Evolutionary conservation across 2,888 invertebrate genomes (phyloP), one percentile per base, ranked within the genome.

Genomic region (Calameuta pallipes): DNA sequence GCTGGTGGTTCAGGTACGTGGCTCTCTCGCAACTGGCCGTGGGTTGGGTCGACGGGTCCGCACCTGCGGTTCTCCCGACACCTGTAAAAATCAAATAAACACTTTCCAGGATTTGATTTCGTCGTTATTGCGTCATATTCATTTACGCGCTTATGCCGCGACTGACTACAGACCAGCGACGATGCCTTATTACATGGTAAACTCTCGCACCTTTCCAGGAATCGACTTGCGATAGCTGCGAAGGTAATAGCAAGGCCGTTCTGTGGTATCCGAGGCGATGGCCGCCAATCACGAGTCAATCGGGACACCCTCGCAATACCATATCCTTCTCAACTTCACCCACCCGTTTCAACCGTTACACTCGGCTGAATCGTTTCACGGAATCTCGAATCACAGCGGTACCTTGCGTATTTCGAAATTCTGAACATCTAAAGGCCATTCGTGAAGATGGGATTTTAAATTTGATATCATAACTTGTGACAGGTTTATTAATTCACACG

Each of bases 41-140:
- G 74, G 35, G 74, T 37, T 74, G 34, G 35, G 35, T 74, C 74
- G n/a, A 35, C 71, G 71, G 34, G 31, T 71, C 79, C 79, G 83
- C 84, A 82, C 83, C 84, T 83, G 82, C 79, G 80, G 74, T 31
- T 75, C 76, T 41, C 76, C 76, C 79, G 81, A 80, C 81, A 77
- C 81, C 83, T 84, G 83, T 79, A 84, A 84, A 84, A 84, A 37
- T 69, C 68, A 69, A 78, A 78, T 78, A 75, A 41, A 35, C 74
- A 69, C 36, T 80, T 71, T 68, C 75, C 78, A 70, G 33, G 79
- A 77, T 79, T 79, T 76, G 69, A 77, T 77, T 75, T 69, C 74
- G 68, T 70, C 73, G 69, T 69, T 77, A 75, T 68, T 30, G 33
- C 71, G 71, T 34, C 33, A 34, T 34, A 31, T 23, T 71, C 71